Evolutionary conservation across 2,888 invertebrate genomes (phyloP), one percentile per base, ranked within the genome.

Genomic region (Metacarcinus magister): DNA sequence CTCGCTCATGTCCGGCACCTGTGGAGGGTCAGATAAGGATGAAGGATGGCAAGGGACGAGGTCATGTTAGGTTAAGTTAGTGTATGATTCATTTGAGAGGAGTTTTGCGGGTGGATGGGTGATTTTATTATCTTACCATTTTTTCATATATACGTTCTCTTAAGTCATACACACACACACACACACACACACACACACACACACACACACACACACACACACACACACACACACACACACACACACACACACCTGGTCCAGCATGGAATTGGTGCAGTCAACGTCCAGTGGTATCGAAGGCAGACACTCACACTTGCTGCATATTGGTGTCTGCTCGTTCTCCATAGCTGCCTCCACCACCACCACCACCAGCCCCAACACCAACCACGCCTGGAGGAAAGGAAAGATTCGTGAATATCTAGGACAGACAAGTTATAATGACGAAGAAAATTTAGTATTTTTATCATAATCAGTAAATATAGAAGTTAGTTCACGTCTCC

Each of bases 1-100:
- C 2, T 28, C 19, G 32, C 48, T 94, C 90, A 95, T 23, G 75
- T 93, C 93, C 19, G 95, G 95, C 44, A 95, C 46, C 95, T 95
- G 93, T 1, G 48, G 89, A 90, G 32, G 19, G 75, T 44, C 16
- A 87, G 28, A 13, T 5, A 67, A n/a, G n/a, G n/a, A n/a, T 4
- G 44, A 91, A 8, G 43, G 19, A 91, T 0, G 44, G n/a, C n/a
- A 23, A 32, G 44, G 44, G 44, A 10, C 2, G 23, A 19, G 19
- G 16, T 16, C 2, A 54, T 13, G 54, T 54, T 19, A 54, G 54
- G 54, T 39, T 39, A 54, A 13, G 13, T 2, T 16, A 13, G 54
- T 19, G 13, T 2, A 13, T 7, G 16, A 54, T 54, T 54, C 13
- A 10, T 54, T 54, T 16, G 54, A 54, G 54, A 54, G 10, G 2